phyloP scores from a whole-genome alignment of 1,140 invertebrate species.

The Camponotus pennsylvanicus region DNA sequence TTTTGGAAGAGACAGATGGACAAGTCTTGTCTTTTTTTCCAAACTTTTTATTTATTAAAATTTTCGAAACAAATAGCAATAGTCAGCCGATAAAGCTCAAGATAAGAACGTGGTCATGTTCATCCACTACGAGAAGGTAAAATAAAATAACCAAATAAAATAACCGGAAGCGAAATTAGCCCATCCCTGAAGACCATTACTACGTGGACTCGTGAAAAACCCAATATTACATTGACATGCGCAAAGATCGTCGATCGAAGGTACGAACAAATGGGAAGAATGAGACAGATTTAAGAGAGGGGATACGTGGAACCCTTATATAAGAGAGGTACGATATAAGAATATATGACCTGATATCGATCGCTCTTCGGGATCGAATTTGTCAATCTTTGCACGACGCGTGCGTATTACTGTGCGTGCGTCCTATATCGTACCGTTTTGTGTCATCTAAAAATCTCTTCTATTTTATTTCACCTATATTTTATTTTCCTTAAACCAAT shows the following conservation, averaged over 20 bases:
- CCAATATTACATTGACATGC: not conserved
- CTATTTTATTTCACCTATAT: not conserved
- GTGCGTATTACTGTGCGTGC: not conserved
- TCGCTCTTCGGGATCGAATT: not conserved
- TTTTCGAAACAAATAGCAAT: not conserved
- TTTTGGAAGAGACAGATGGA: not conserved
- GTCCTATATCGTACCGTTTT: not conserved
- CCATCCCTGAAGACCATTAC: not conserved
- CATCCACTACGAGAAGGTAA: not conserved
- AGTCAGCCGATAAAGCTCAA: not conserved
- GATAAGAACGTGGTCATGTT: not conserved
- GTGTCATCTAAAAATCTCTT: not conserved
- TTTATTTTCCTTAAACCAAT: not conserved
- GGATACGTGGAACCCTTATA: not conserved
- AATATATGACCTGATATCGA: not conserved
- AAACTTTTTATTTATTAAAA: not conserved
- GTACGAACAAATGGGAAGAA: not conserved
- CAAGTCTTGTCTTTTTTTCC: not conserved
- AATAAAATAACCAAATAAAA: no score
- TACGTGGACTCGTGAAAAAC: not conserved
- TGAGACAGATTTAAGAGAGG: not conserved
- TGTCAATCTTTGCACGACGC: not conserved
- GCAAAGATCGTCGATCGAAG: constrained; percentile 1
- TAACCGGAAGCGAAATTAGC: not conserved
- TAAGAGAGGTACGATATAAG: not conserved